Percentiles rank a stretch among this genome's conserved stretches.
Conservation (phyloP, 1,140 invertebrate species). For the Drosophila jambulina region DNA sequence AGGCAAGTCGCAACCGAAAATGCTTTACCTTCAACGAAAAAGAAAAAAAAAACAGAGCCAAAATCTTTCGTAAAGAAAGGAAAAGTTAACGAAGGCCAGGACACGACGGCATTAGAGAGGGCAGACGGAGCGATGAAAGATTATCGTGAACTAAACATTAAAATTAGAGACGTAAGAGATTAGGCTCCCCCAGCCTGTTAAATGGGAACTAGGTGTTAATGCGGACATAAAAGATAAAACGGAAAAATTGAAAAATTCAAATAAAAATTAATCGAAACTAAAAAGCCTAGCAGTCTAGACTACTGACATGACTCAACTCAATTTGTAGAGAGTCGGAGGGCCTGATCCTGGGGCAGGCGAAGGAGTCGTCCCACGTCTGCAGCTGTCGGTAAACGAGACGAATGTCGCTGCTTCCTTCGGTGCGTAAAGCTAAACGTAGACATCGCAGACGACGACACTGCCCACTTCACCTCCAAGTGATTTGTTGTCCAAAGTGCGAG, state of each 20-base stretch:
- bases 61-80: constrained; percentile 63
- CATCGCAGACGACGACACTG: constrained; percentile 62
- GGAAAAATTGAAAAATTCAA: neutral
- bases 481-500: constrained; percentile 59
- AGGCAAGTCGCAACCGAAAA: constrained; percentile 52
- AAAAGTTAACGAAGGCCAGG: constrained; percentile 44
- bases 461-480: constrained; percentile 68
- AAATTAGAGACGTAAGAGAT: too few species aligned
- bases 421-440: constrained; percentile 56
- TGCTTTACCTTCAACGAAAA: constrained; percentile 33
- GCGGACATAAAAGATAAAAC: neutral
- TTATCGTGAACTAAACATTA: constrained; percentile 1
- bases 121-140: constrained; percentile 1
- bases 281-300: neutral
- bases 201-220: neutral
- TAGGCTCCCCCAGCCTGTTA: too few species aligned
- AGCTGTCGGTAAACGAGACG: constrained; percentile 31
- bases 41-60: neutral
- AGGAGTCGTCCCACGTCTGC: neutral
- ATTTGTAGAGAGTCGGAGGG: neutral
- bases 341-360: neutral
- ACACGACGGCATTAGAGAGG: constrained; percentile 14
- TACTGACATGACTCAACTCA: constrained; percentile 16
- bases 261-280: neutral
- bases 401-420: constrained; percentile 28